Base-by-base conservation (phyloP, 1,140 invertebrate species). In the Caenorhabditis brenneri region DNA sequence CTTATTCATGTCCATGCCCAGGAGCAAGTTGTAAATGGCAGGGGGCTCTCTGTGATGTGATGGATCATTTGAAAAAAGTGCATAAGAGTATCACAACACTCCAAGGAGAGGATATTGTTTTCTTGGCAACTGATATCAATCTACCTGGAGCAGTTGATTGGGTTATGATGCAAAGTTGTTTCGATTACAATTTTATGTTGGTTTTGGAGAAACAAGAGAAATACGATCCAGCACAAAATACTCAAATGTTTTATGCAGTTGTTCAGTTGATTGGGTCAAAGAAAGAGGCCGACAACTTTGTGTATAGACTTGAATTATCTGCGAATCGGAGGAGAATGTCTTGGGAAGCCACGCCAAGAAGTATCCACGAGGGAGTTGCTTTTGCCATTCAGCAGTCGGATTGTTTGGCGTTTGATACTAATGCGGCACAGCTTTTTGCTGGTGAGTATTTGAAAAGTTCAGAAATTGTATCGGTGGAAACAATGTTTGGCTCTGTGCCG, bases 101-200 rank as follows among this genome's bases (percentile, higher is more conserved):
- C 86, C 93, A 94, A 92, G 94, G 94, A 69, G 97, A 99, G 92
- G 98, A 99, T 91, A 99, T 99, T 89, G 97, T 99, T 51, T 99
- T 99, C 91, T 92, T 99, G 87, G 98, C 97, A 1, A 99, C 98
- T 51, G 98, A 99, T 92, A 99, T 99, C 79, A 99, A 99, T 92
- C 93, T 99, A 85, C 97, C 97, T 69, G 98, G 98, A 83, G 98
- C 97, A 81, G 98, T 99, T 2, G 98, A 99, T 91, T 99, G 98
- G 98, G 98, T 99, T 0, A 99, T 99, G 97, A 99, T 99, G 97
- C 97, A 99, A 91, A 97, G 96, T 12, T 99, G 97, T 92, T 99
- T 98, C 91, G 96, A 95, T 80, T 96, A 98, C 91, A 95, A 99
- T 92, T 99, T 99, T 91, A 99, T 99, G 97, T 93, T 99, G 82